phyloP scores from a whole-genome alignment of 2,113 vertebrate genomes.

The Lasiurus cinereus region DNA sequence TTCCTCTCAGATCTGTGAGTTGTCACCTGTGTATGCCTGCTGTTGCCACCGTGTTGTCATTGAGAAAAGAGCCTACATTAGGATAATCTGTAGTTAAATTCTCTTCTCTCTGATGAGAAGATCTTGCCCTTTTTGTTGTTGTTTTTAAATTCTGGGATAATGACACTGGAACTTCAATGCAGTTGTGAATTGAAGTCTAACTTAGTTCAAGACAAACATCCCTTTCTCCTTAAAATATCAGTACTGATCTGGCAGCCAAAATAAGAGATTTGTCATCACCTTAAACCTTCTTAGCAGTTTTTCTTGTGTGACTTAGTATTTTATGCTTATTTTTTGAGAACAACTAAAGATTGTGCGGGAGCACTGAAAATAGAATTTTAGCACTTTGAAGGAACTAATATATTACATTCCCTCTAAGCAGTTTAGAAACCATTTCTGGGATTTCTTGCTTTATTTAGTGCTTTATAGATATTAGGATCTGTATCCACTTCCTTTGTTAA shows the following conservation, averaged over 20 bases:
- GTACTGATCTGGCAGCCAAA: conserved; percentile 2
- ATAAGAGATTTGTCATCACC: background rate
- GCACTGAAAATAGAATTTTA: conserved; percentile 27
- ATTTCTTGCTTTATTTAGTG: conserved; percentile 52
- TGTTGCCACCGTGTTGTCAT: background rate
- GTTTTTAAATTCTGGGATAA: conserved; percentile 22
- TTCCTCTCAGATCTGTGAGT: background rate
- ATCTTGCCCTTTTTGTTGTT: background rate
- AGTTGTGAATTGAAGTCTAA: background rate
- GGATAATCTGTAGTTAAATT: conserved; percentile 9
- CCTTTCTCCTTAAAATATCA: conserved; percentile 26
- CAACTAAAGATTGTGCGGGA: conserved; percentile 23
- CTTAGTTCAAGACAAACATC: conserved; percentile 2
- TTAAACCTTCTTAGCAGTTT: conserved; percentile 8
- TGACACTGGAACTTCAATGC: background rate
- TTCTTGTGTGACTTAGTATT: conserved; percentile 29
- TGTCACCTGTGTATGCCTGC: background rate
- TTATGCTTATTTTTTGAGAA: conserved; percentile 38
- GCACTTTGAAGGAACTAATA: conserved; percentile 46
- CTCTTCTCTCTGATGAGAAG: background rate
- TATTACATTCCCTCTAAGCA: background rate
- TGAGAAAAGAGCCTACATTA: background rate
- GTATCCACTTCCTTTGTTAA: background rate
- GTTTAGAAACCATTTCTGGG: conserved; percentile 40
- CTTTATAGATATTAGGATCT: conserved; percentile 51